Evolutionary conservation across 2,797 vertebrate genomes (phyloP).

Genomic region (Dipus sagitta): DNA sequence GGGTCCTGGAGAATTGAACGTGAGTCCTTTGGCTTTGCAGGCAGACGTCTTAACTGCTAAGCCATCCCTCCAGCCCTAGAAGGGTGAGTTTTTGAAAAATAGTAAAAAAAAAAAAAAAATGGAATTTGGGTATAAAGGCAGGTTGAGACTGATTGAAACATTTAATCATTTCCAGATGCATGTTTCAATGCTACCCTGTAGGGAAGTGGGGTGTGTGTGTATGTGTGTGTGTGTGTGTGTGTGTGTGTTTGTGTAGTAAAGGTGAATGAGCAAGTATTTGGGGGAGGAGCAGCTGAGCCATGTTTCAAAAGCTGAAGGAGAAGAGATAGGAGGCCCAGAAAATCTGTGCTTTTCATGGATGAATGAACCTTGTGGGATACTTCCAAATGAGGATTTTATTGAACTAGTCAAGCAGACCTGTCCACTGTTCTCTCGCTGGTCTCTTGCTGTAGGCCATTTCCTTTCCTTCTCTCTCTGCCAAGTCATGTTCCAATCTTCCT

Average conservation of each 20-base stretch:
- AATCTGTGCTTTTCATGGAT: conserved; percentile 45
- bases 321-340: not conserved
- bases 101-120: not conserved
- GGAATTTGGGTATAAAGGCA: conserved; percentile 17
- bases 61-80: too few species aligned
- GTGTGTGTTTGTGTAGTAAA: not conserved
- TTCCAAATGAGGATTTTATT: conserved; percentile 46
- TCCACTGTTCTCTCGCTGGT: not conserved
- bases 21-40: too few species aligned
- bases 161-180: not conserved
- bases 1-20: too few species aligned
- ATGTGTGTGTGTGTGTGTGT: not conserved
- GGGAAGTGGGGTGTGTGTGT: not conserved
- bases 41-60: too few species aligned
- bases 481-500: conserved; percentile 37
- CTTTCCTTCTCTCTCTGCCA: conserved; percentile 50
- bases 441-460: not conserved
- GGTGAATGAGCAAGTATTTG: not conserved
- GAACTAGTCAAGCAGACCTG: conserved; percentile 23
- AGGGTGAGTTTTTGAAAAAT: not conserved
- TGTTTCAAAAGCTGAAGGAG: conserved; percentile 31
- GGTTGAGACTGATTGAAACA: not conserved
- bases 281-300: not conserved
- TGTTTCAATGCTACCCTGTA: not conserved
- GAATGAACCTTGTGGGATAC: conserved; percentile 35